phyloP scores from a whole-genome alignment of 2,888 invertebrate genomes.

The Onthophagus sagittarius region DNA sequence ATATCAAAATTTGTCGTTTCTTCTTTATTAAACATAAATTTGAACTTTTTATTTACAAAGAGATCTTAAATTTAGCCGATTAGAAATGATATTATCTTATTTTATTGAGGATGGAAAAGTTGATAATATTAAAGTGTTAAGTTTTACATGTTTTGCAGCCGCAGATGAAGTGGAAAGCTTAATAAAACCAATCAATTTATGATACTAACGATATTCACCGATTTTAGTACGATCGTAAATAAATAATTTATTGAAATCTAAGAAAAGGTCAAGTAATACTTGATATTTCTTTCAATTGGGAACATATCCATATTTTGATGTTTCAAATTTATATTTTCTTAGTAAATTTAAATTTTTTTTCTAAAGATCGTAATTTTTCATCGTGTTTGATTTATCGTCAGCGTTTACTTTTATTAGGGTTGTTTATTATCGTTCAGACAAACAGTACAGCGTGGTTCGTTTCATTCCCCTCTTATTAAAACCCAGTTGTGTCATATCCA shows the following conservation, averaged over 20 bases:
- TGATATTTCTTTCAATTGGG: neutral
- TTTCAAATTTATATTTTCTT: too few species aligned
- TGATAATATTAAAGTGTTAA: too few species aligned
- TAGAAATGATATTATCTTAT: too few species aligned
- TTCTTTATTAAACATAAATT: too few species aligned
- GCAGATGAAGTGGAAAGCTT: neutral
- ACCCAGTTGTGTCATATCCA: neutral
- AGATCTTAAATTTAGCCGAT: too few species aligned
- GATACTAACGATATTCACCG: neutral
- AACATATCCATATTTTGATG: too few species aligned
- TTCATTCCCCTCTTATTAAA: neutral
- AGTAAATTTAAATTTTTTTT: too few species aligned
- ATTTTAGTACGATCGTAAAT: neutral
- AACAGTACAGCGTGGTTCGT: neutral
- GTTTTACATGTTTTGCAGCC: too few species aligned
- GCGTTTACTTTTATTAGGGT: neutral
- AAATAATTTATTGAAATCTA: neutral
- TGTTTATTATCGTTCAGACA: neutral
- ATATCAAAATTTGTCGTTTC: too few species aligned
- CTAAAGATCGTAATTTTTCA: neutral
- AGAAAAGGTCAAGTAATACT: neutral
- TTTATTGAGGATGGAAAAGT: too few species aligned
- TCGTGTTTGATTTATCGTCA: neutral
- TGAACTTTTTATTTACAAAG: too few species aligned
- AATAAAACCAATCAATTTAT: neutral